Base-by-base conservation (phyloP, 1,140 invertebrate species). In the Aphis craccivora region DNA sequence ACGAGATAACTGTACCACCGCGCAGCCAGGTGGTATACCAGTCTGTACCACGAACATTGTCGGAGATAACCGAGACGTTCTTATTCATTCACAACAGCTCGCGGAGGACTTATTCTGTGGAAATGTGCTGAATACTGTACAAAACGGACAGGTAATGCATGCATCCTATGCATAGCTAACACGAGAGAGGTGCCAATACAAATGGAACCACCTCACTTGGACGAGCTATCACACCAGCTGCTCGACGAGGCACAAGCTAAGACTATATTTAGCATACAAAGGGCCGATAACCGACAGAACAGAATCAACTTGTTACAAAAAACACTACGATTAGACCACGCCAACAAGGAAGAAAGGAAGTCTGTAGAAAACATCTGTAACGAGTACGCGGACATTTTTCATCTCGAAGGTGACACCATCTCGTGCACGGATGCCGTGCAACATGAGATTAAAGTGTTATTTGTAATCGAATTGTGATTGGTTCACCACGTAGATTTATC, bases 31-130 rank as follows among this genome's bases (percentile, higher is more conserved):
- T 83, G 37, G 84, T 87, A 87, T 87, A 43, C 84, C 84, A 22
- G 40, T 87, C 18, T 87, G 43, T 87, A 87, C 84, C 84, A 87
- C 37, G 40, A 87, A 87, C 84, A 23, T 48, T 9, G 40, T 20
- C 43, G 84, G 84, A 87, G 43, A 87, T 23, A 87, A 87, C 84
- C 84, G 43, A 43, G 84, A 87, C 43, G 84, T 87, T 22, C 43
- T 87, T 7, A 25, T 87, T 22, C 84, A 87, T 45, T 37, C 37
- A 14, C 40, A 87, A 43, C 40, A 87, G 40, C 84, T 87, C 40
- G 37, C 40, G 23, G 84, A 43, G 18, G 40, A 43, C 40, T 5
- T 87, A 43, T 43, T 43, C 23, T 87, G 40, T 8, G 84, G 84
- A 9, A 87, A 43, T 45, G 37, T 87, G 43, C 23, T 87, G 40